Evolutionary conservation across 2,888 invertebrate species (phyloP), one percentile per base, ranked within the genome.

Genomic region (Drosophila paracracens): DNA sequence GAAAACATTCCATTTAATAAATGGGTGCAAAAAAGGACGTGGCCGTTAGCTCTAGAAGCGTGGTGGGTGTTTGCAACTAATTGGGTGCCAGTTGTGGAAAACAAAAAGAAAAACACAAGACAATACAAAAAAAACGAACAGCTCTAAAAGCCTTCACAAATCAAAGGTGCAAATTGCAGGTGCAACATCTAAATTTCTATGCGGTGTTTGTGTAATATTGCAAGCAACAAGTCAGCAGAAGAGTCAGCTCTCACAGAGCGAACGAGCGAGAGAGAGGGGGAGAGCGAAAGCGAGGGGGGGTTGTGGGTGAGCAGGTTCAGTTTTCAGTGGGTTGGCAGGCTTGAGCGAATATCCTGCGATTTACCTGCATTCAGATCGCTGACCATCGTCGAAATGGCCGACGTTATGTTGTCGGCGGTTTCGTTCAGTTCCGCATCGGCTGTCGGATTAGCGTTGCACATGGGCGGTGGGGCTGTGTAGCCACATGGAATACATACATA

Each of bases 371-470:
- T 98, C 63, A 99, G 95, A 94, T 99, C 99, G 93, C 98, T 95
- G 85, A 99, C 99, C 85, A 99, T 95, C 33, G 98, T 98, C 40
- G 98, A 98, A 98, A 99, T 99, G 74, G 99, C 99, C 94, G 98
- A 98, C 74, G 99, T 99, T 83, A 99, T 99, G 35, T 98, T 98
- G 94, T 99, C 99, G 52, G 99, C 99, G 54, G 99, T 99, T 91
- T 97, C 97, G 82, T 99, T 95, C 64, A 99, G 95, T 93, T 99
- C 98, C 91, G 97, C 97, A 93, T 98, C 98, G 91, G 97, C 97
- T 63, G 67, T 78, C 57, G 83, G 74, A 81, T 99, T 98, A 91
- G 97, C 67, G 72, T 57, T 77, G 75, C 75, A 76, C 73, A 79
- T 68, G 38, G 66, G 74, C 80, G 86, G 89, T 56, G 88, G 86